phyloP scores from a whole-genome alignment of 35 echinoderm and acorn worm genomes.

The Apostichopus parvimensis region DNA sequence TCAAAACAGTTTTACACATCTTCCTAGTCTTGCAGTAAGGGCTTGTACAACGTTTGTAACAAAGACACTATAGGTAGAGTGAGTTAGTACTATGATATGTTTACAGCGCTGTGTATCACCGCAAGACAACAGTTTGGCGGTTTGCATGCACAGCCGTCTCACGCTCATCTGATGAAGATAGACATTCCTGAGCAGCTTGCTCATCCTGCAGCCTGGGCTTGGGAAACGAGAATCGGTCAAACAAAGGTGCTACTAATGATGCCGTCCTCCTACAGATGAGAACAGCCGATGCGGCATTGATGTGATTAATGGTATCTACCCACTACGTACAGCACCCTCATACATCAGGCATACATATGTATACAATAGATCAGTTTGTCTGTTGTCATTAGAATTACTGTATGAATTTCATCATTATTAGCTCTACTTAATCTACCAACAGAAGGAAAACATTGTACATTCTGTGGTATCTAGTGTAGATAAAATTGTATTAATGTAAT shows the following conservation, averaged over 20 bases:
- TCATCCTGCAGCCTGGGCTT: background rate
- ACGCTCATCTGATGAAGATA: background rate
- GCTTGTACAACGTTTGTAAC: too few species aligned
- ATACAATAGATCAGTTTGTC: too few species aligned
- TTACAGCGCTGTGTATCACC: slow-evolving; percentile 8
- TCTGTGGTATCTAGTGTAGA: too few species aligned
- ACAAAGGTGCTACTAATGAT: slow-evolving; percentile 4
- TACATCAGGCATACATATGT: too few species aligned
- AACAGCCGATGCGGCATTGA: background rate
- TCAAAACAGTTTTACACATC: background rate
- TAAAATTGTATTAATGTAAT: too few species aligned
- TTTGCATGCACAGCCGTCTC: background rate
- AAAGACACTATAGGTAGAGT: too few species aligned
- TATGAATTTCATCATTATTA: too few species aligned
- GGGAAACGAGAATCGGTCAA: background rate
- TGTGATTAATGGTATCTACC: background rate
- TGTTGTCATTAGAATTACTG: too few species aligned
- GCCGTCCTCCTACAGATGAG: background rate
- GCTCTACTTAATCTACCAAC: too few species aligned
- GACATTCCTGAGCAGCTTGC: background rate
- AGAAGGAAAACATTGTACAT: too few species aligned
- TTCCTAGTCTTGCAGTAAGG: too few species aligned
- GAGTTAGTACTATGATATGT: background rate
- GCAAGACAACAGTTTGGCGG: background rate
- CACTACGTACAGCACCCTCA: too few species aligned